A percentile compares a stretch with the other conserved stretches of the same genome.
phyloP scores from a whole-genome alignment of 2,113 vertebrate species.

The Tupaia tana region DNA sequence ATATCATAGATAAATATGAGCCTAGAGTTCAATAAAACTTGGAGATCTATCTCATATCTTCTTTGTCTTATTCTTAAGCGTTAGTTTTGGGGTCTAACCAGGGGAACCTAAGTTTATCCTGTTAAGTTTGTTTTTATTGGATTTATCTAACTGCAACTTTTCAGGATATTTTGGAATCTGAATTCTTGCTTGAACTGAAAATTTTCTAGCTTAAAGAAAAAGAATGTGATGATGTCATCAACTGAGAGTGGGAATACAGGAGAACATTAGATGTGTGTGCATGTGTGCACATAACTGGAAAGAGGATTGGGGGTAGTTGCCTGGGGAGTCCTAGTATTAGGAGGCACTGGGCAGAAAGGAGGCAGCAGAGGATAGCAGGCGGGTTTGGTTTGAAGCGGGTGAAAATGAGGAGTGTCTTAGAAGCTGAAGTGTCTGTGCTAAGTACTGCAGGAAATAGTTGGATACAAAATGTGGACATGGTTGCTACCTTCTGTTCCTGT shows the following conservation, averaged over 20 bases:
- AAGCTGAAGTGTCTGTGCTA: background rate
- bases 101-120: background rate
- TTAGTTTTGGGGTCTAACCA: background rate
- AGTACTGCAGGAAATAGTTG: background rate
- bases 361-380: background rate
- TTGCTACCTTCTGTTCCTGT: background rate
- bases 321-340: background rate
- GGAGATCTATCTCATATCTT: background rate
- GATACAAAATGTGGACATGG: background rate
- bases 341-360: background rate
- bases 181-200: slow-evolving; percentile 9
- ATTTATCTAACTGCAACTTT: slow-evolving; percentile 33
- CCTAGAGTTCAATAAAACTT: background rate
- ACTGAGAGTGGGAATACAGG: background rate
- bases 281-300: background rate
- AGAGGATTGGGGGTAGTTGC: background rate
- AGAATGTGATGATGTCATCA: background rate
- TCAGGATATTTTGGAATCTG: background rate
- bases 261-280: background rate
- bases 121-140: slow-evolving; percentile 19
- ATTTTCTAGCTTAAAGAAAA: slow-evolving; percentile 7
- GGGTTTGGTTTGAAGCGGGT: background rate
- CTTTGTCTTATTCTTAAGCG: background rate
- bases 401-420: background rate
- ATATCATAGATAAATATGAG: background rate